A percentile compares a stretch with the other conserved stretches of the same genome.
Evolutionary conservation across 2,113 vertebrate genomes (phyloP).

Genomic region (Odontesthes bonariensis): DNA sequence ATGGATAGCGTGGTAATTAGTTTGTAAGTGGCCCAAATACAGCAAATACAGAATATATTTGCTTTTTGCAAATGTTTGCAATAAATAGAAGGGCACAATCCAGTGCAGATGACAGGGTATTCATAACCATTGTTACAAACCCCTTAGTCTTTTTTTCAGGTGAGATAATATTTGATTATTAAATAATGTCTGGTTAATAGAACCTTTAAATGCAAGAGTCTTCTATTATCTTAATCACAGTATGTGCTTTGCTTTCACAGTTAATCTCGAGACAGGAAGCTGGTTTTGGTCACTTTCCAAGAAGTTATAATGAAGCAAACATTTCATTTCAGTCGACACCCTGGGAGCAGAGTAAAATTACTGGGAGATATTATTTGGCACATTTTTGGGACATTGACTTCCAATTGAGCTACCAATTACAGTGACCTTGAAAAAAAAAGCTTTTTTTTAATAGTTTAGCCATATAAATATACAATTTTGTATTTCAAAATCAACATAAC

Average conservation of each 20-base stretch:
- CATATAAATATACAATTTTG: slow-evolving; percentile 47
- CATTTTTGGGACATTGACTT: slow-evolving; percentile 64
- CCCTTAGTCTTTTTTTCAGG: too few relatives aligned
- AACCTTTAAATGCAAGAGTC: too few relatives aligned
- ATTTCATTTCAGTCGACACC: slow-evolving; percentile 56
- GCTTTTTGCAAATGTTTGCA: too few relatives aligned
- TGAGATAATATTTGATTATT: too few relatives aligned
- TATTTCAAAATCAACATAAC: slow-evolving; percentile 17
- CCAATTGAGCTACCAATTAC: slow-evolving; percentile 65
- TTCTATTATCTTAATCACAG: background rate
- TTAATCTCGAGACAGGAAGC: slow-evolving; percentile 50
- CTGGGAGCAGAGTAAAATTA: slow-evolving; percentile 41
- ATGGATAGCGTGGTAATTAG: too few relatives aligned
- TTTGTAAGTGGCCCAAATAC: too few relatives aligned
- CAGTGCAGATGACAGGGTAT: too few relatives aligned
- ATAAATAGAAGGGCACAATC: too few relatives aligned
- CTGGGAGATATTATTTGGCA: slow-evolving; percentile 60
- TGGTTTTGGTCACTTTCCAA: slow-evolving; percentile 59
- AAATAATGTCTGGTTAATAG: too few relatives aligned
- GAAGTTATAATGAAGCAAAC: slow-evolving; percentile 69
- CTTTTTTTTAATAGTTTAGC: slow-evolving; percentile 46
- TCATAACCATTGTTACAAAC: too few relatives aligned
- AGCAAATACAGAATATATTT: too few relatives aligned
- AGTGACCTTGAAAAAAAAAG: slow-evolving; percentile 55
- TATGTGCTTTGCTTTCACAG: slow-evolving; percentile 41